Conservation (phyloP, 2,888 invertebrate genomes). For the Prosopocoilus inquinatus region DNA sequence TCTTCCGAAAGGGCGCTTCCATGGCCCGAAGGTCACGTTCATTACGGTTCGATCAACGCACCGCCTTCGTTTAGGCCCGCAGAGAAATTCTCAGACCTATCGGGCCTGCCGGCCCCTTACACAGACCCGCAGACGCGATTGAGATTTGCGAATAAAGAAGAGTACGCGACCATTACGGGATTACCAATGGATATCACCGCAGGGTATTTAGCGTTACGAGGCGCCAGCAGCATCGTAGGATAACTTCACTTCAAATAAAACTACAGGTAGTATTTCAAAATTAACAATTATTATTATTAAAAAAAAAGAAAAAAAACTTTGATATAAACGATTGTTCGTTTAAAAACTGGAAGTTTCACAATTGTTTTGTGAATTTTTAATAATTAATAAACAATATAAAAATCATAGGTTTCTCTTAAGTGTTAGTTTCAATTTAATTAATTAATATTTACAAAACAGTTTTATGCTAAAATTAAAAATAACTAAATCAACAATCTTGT, state of each 20-base stretch:
- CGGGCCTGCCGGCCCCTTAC: slow-evolving; percentile 82
- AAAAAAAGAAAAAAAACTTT: no score
- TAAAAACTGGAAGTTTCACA: no score
- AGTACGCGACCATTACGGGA: slow-evolving; percentile 80
- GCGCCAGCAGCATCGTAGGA: slow-evolving; percentile 75
- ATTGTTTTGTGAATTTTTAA: no score
- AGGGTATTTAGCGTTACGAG: slow-evolving; percentile 82
- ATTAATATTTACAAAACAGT: no score
- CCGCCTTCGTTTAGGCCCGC: slow-evolving; percentile 89
- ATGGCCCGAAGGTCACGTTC: slow-evolving; percentile 74
- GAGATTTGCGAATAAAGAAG: slow-evolving; percentile 80
- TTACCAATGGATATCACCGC: slow-evolving; percentile 91
- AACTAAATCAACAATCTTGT: no score
- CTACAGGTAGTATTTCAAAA: no score
- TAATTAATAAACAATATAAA: no score
- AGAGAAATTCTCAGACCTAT: slow-evolving; percentile 92
- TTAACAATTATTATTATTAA: no score
- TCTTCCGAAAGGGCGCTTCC: slow-evolving; percentile 74
- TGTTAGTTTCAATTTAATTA: no score
- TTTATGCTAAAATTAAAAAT: no score
- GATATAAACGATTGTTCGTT: no score
- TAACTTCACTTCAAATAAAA: slow-evolving; percentile 44
- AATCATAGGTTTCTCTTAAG: no score
- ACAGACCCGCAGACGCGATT: slow-evolving; percentile 90
- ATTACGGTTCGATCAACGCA: slow-evolving; percentile 86